Base-by-base conservation (phyloP, 2,113 vertebrate species). In the Aramus guarauna region DNA sequence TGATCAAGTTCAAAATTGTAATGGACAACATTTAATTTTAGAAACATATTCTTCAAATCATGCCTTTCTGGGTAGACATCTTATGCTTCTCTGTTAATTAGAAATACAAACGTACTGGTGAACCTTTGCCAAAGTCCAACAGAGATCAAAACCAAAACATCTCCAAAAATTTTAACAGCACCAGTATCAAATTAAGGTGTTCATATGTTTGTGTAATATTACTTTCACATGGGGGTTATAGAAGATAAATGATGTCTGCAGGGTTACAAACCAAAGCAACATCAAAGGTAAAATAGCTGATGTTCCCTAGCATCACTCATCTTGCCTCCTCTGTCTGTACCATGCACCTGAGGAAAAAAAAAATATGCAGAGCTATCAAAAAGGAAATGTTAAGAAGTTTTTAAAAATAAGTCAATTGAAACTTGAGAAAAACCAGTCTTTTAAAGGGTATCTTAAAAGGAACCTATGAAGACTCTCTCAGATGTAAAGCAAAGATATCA, bases 101-200 rank as follows among this genome's bases (percentile, higher is more conserved):
- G 11, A 64, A 73, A 59, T 36, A 47, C 1, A 87, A 69, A 73
- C 9, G 2, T 60, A 37, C 0, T 0, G 21, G 3, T 48, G 47
- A 80, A 79, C 4, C 6, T 63, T 55, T 72, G 16, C 4, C 26
- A 15, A 90, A 90, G 5, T 58, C 12, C 9, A 1, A 9, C 10
- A 58, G 11, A 21, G 24, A 73, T 13, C 16, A 43, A 72, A 79
- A 63, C 9, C 8, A 84, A 76, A 67, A 5, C 4, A 48, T 26
- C 27, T 52, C 13, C 16, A 18, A 14, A 29, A 47, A 43, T 69
- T 88, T 69, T 52, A 69, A 32, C 17, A 66, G 9, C 27, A 32
- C 2, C 3, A 37, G 3, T 58, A 45, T 53, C 21, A 67, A 90
- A 41, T 4, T 36, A 87, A 58, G 9, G 9, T 63, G 45, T 79